phyloP scores from a whole-genome alignment of 2,113 vertebrate genomes.

The Sisor rabdophorus region DNA sequence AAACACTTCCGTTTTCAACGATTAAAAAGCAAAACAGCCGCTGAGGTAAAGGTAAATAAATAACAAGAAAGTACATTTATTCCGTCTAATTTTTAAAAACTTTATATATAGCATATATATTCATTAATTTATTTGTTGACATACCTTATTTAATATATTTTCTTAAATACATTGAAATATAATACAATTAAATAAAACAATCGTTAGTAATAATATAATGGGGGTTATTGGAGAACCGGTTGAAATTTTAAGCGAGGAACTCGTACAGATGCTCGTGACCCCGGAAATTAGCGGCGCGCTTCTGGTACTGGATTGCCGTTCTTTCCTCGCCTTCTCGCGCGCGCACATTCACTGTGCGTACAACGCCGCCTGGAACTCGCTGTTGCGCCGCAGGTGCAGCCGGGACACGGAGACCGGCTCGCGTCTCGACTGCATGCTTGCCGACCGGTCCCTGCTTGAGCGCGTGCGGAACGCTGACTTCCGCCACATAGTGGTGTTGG shows the following conservation, averaged over 20 bases:
- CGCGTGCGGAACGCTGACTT: constrained; percentile 70
- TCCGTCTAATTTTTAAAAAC: background rate
- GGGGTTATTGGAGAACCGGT: constrained; percentile 25
- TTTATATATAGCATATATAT: background rate
- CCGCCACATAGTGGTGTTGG: constrained; percentile 73
- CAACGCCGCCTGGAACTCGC: constrained; percentile 75
- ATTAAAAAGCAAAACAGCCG: constrained; percentile 55
- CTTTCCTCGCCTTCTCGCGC: constrained; percentile 75
- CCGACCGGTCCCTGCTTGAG: constrained; percentile 70
- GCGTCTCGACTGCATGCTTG: constrained; percentile 76
- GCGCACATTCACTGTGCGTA: constrained; percentile 67
- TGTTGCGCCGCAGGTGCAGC: constrained; percentile 75
- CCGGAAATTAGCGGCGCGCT: background rate
- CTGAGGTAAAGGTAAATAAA: constrained; percentile 42
- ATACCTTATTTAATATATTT: background rate
- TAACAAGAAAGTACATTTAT: background rate
- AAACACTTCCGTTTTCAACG: constrained; percentile 25
- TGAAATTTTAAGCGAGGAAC: constrained; percentile 10
- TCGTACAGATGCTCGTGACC: constrained; percentile 26
- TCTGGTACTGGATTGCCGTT: constrained; percentile 74
- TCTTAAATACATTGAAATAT: background rate
- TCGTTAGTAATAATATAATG: constrained; percentile 2
- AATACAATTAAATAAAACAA: too few relatives aligned
- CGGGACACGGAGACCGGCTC: constrained; percentile 56
- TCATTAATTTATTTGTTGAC: background rate